A percentile compares a stretch with the other conserved stretches of the same genome.
phyloP scores from a whole-genome alignment of 2,888 invertebrate genomes.

The Ischnus inquisitorius region DNA sequence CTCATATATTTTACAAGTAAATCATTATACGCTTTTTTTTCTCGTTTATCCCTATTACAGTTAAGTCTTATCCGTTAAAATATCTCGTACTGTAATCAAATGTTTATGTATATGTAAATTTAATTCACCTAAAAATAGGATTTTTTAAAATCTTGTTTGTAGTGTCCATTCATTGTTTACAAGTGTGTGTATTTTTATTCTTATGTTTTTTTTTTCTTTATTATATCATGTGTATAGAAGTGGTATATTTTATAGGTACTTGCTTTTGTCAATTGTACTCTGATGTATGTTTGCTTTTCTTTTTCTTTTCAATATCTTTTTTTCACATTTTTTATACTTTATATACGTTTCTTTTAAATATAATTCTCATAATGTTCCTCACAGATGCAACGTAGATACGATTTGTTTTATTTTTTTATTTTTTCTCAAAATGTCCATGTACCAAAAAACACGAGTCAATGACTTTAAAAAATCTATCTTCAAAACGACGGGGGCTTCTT shows the following conservation, averaged over 20 bases:
- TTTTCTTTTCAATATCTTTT: constrained; percentile 28
- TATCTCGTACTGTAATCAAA: constrained; percentile 84
- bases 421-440: constrained; percentile 74
- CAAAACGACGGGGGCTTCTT: constrained; percentile 73
- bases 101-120: constrained; percentile 83
- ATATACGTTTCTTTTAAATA: constrained; percentile 53
- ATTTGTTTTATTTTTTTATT: constrained; percentile 14
- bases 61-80: constrained; percentile 84
- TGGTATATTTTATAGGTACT: constrained; percentile 82
- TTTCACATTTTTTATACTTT: constrained; percentile 25
- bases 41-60: constrained; percentile 82
- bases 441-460: constrained; percentile 75
- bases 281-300: constrained; percentile 71
- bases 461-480: constrained; percentile 76
- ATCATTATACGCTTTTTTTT: constrained; percentile 78
- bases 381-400: constrained; percentile 68
- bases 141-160: constrained; percentile 71
- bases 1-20: constrained; percentile 85
- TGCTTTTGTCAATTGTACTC: constrained; percentile 83
- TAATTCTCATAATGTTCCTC: constrained; percentile 65
- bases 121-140: constrained; percentile 84
- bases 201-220: constrained; percentile 38
- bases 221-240: constrained; percentile 79
- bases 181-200: constrained; percentile 71
- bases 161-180: constrained; percentile 78